Conservation (phyloP, 1,140 invertebrate species). For the Zaprionus gabonicus region DNA sequence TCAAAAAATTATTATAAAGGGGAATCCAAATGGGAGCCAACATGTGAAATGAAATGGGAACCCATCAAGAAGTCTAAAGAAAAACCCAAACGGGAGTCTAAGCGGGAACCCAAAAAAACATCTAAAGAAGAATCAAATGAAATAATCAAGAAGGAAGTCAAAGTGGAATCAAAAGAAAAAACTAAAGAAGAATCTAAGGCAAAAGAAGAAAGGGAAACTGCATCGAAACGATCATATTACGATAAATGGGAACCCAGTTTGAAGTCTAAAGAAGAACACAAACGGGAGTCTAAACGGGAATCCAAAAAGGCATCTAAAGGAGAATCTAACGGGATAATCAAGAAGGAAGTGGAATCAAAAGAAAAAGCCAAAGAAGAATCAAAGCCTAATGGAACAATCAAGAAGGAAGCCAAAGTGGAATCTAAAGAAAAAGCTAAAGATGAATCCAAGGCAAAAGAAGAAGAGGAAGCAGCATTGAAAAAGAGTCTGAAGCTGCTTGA, state of each 20-base stretch:
- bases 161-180: neutral
- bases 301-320: no score
- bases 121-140: neutral
- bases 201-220: neutral
- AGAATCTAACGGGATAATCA: no score
- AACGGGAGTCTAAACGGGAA: neutral
- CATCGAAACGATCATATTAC: no score
- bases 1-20: no score
- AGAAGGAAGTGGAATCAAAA: no score
- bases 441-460: neutral
- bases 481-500: neutral
- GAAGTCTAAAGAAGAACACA: neutral
- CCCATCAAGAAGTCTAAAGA: neutral
- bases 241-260: neutral
- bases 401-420: neutral
- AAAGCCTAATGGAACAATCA: neutral
- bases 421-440: neutral
- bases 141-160: no score
- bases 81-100: neutral
- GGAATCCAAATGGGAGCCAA: no score
- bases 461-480: neutral
- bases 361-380: no score
- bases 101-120: neutral
- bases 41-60: no score
- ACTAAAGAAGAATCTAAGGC: no score